Conservation (phyloP, 2,888 invertebrate genomes). For the Polietes domitor region DNA sequence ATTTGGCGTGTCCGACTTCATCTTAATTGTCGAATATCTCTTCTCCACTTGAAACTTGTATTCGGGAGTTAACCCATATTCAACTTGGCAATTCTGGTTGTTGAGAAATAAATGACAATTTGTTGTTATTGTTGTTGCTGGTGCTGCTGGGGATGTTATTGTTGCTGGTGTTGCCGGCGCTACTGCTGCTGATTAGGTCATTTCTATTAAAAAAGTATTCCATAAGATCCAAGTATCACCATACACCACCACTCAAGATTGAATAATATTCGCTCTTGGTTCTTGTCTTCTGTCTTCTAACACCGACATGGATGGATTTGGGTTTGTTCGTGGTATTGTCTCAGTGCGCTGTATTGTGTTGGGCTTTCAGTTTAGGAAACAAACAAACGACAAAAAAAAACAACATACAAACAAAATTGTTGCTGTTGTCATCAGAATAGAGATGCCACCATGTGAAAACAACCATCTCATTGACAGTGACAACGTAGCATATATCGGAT, state of each 20-base stretch:
- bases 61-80: not conserved
- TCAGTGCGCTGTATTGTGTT: not conserved
- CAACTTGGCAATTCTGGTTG: not conserved
- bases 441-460: not conserved
- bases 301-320: not conserved
- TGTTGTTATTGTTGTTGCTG: not conserved
- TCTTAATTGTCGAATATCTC: not conserved
- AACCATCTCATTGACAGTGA: too few relatives aligned
- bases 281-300: slow-evolving; percentile 24
- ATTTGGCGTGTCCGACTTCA: not conserved
- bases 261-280: not conserved
- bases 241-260: not conserved
- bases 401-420: slow-evolving; percentile 4
- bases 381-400: not conserved
- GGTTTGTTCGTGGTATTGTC: not conserved
- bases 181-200: slow-evolving; percentile 11
- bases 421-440: slow-evolving; percentile 23
- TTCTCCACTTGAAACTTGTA: not conserved
- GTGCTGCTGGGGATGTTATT: not conserved
- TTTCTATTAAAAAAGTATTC: slow-evolving; percentile 17
- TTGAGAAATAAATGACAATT: not conserved
- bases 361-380: not conserved
- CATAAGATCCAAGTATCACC: not conserved
- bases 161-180: not conserved
- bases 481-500: too few relatives aligned